These are phyloP conservation scores for Caenorhabditis imperialis DNA, from an alignment of 2,888 invertebrate species.

Conservation along the genomic window DNA sequence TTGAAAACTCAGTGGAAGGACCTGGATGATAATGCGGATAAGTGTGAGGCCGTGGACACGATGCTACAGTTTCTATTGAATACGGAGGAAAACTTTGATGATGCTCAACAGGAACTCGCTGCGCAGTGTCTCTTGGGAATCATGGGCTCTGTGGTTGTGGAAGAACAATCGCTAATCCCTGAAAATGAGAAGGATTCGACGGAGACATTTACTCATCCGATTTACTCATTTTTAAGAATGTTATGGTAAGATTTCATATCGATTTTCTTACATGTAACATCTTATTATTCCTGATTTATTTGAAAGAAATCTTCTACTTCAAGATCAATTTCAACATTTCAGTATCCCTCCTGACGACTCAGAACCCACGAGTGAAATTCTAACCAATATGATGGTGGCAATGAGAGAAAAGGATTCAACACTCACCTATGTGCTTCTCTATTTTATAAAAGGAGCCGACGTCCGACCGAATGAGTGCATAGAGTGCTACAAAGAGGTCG, in stretches of 20 bases:
- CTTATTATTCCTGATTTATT: no score
- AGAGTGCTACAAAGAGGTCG: constrained; percentile 86
- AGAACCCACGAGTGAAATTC: constrained; percentile 22
- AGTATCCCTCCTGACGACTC: constrained; percentile 50
- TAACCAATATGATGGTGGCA: constrained; percentile 62
- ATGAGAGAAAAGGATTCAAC: constrained; percentile 65
- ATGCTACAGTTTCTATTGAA: constrained; percentile 39
- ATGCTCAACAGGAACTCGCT: constrained; percentile 57
- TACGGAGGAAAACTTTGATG: constrained; percentile 61
- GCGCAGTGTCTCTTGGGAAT: constrained; percentile 53
- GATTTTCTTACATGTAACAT: no score
- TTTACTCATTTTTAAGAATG: constrained; percentile 35
- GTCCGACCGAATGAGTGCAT: constrained; percentile 83
- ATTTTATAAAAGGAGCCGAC: constrained; percentile 59
- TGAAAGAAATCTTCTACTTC: no score
- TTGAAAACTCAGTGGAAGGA: constrained; percentile 41
- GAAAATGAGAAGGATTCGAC: constrained; percentile 36
- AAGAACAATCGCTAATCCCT: constrained; percentile 43
- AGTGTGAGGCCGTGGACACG: constrained; percentile 53
- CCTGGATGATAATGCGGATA: constrained; percentile 53
- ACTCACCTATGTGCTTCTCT: constrained; percentile 62
- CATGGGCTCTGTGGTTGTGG: constrained; percentile 36
- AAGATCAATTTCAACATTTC: constrained; percentile 9
- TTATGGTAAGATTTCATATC: constrained; percentile 42
- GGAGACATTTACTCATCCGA: constrained; percentile 48